Evolutionary conservation across 2,797 vertebrate species (phyloP).

Genomic region (Melopsittacus undulatus): DNA sequence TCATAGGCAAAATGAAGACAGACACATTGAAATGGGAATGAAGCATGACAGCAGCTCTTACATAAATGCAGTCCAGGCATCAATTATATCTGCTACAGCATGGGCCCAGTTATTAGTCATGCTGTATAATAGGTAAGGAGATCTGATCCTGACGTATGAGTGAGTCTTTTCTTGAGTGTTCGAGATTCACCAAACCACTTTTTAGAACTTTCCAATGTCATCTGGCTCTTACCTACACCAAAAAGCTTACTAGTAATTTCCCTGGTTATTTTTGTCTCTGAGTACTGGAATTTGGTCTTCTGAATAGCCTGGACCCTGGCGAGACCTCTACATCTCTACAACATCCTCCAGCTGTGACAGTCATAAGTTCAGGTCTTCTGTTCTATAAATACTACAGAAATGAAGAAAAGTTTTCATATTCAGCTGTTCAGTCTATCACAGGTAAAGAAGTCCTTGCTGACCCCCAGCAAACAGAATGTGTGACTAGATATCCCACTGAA

Average conservation of each 20-base stretch:
- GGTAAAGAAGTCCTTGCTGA: neutral
- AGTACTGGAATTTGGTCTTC: neutral
- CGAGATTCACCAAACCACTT: neutral
- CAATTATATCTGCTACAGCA: slow-evolving; percentile 32
- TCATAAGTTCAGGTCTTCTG: neutral
- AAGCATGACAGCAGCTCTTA: slow-evolving; percentile 46
- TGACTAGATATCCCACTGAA: neutral
- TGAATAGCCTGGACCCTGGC: neutral
- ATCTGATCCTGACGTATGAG: neutral
- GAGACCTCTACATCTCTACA: neutral
- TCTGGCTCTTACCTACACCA: neutral
- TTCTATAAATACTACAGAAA: neutral
- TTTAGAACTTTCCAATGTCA: neutral
- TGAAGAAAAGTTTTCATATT: neutral
- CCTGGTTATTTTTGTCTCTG: neutral
- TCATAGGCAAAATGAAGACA: slow-evolving; percentile 32
- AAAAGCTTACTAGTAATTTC: neutral
- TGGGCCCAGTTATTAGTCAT: slow-evolving; percentile 13
- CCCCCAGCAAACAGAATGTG: rapidly evolving
- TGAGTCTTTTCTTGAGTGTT: neutral
- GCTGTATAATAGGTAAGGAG: neutral
- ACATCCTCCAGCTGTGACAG: neutral
- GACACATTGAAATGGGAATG: slow-evolving; percentile 28
- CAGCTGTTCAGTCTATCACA: neutral
- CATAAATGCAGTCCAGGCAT: slow-evolving; percentile 28